Base-by-base conservation (phyloP, 1,140 invertebrate genomes). In the Zaprionus vittiger region DNA sequence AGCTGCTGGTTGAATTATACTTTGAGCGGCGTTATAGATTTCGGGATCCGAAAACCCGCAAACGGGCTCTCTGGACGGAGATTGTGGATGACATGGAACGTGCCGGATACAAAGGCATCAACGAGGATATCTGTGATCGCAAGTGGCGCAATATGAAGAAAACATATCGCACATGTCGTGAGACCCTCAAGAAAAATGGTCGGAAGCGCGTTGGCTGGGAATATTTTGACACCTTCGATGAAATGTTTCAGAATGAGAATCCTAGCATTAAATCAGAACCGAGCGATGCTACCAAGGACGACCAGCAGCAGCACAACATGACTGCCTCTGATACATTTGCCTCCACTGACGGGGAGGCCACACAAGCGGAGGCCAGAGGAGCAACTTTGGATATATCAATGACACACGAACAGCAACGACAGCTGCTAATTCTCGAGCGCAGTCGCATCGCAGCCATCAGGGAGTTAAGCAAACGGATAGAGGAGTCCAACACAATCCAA, bases 131-230 rank as follows among this genome's bases (percentile, higher is more conserved):
- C 31, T 81, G 79, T 20, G 79, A 81, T 65, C 72, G 77, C n/a
- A 81, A 81, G 41, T 75, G 62, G 77, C 76, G 79, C 9, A 81
- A 81, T 17, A 81, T 81, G 79, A 79, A 79, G 17, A 81, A 81
- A 37, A 81, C 77, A 5, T 79, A 80, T 49, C 71, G 79, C 6
- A 80, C 76, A 7, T 79, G 71, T 22, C 60, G 66, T 2, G 79
- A 79, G 14, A 61, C 76, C 4, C 31, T 80, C 12, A 47, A 38
- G 0, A 78, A 74, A 24, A 79, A 64, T 22, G 71, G 71, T 20
- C 79, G 79, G 4, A 80, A 75, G 47, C 56, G 76, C 5, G 62
- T 75, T 2, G 71, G 11, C 11, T 80, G 76, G 79, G 71, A 78
- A 49, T 75, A 80, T 20, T 80, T 79, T 17, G 76, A 80, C 4